These are phyloP conservation scores for Anguilla megastoma DNA, from an alignment of 2,797 vertebrate species.

Conservation along the genomic window DNA sequence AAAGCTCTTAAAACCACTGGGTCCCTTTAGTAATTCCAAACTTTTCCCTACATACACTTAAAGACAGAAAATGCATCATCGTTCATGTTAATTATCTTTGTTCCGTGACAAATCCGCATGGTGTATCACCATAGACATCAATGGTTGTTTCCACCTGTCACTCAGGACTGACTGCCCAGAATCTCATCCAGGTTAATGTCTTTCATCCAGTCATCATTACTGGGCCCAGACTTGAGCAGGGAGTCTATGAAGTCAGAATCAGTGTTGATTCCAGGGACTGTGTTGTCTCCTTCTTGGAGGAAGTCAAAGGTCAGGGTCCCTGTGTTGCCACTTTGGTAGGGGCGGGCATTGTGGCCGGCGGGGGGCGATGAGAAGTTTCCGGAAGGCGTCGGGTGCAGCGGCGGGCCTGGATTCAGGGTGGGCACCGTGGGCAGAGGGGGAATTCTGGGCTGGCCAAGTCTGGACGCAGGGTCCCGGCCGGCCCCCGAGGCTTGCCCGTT, in stretches of 20 bases:
- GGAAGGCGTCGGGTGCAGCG: constrained; percentile 73
- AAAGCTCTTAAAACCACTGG: neutral
- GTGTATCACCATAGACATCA: neutral
- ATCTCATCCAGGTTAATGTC: constrained; percentile 98
- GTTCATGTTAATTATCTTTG: constrained; percentile 32
- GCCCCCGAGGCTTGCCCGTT: constrained; percentile 66
- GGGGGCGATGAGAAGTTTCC: constrained; percentile 49
- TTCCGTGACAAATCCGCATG: neutral
- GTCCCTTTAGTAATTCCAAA: neutral
- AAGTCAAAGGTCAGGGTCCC: constrained; percentile 84
- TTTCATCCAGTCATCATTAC: constrained; percentile 99
- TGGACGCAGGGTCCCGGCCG: constrained; percentile 73
- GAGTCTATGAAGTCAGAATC: constrained; percentile 98
- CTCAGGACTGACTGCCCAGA: constrained; percentile 84
- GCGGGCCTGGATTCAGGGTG: constrained; percentile 76
- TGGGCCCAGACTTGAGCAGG: constrained; percentile 92
- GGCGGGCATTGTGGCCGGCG: constrained; percentile 30
- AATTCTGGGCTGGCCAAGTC: constrained; percentile 72
- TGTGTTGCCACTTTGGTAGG: constrained; percentile 75
- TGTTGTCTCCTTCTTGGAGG: constrained; percentile 87
- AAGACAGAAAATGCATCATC: neutral
- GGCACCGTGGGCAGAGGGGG: constrained; percentile 71
- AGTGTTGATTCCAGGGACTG: constrained; percentile 88
- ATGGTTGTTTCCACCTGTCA: neutral
- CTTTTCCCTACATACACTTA: neutral